Evolutionary conservation across 1,140 invertebrate genomes (phyloP), one percentile per base, ranked within the genome.

Genomic region (Paracyclopina nana): DNA sequence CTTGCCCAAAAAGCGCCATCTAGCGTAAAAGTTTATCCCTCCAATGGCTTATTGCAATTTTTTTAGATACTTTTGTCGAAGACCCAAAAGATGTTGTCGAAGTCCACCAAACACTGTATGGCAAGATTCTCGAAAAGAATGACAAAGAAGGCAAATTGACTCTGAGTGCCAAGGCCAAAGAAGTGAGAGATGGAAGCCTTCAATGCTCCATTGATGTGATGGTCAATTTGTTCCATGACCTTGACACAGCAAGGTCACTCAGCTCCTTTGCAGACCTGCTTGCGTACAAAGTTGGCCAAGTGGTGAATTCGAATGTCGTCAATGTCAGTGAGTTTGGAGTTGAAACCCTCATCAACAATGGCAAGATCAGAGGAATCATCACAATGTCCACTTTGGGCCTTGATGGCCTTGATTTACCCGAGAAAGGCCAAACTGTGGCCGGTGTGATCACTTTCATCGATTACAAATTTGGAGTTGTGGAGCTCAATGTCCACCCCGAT

Each of bases 21-120:
- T n/a, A n/a, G n/a, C n/a, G n/a, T n/a, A n/a, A n/a, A n/a, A n/a
- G n/a, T n/a, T n/a, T n/a, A n/a, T n/a, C n/a, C n/a, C n/a, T n/a
- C n/a, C n/a, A n/a, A n/a, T n/a, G n/a, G n/a, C n/a, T n/a, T n/a
- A n/a, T n/a, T n/a, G n/a, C n/a, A n/a, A 5, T 14, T 14, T 28
- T 48, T 4, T 14, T 28, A 12, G 45, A 48, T 48, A 28, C 30
- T 28, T 48, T 29, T 22, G 25, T 48, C 6, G 29, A 48, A 48
- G 45, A 48, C 30, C 16, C 27, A 24, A 48, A 30, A 1, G 45
- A 48, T n/a, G 16, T 48, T n/a, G 4, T 48, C 8, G 34, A 38
- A 9, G n/a, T 38, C n/a, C 34, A 38, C 20, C 34, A 38, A 38
- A 38, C 34, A n/a, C 5, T 38, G 3, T 38, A 38, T 38, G 34